Evolutionary conservation across 2,113 vertebrate species (phyloP), one percentile per base, ranked within the genome.

Genomic region (Cygnus atratus): DNA sequence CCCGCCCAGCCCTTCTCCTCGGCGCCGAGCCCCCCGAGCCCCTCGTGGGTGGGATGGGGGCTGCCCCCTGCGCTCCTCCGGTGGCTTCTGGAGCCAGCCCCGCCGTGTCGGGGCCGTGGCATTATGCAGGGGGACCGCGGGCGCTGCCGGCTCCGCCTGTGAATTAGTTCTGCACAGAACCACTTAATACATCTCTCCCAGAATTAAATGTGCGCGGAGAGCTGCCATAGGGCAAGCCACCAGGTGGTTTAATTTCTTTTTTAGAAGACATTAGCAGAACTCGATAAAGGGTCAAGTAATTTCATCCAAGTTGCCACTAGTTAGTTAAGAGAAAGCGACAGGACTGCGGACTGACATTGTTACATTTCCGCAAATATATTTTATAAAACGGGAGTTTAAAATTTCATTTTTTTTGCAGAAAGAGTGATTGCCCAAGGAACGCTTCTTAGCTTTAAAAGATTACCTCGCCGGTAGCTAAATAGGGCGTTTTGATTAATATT

Each of bases 251-350:
- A 98, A 98, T 98, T 98, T 98, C 98, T 98, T 98, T 97, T 98
- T 98, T 98, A 97, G 98, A 98, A 98, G 97, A 97, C 98, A 98
- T 98, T 98, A 99, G 98, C 97, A 98, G 98, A 98, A 98, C 98
- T 98, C 98, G 98, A 99, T 98, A 98, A 98, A 98, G 98, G 98
- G 98, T 98, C 98, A 98, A 98, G 98, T 98, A 98, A 99, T 98
- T 98, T 98, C 98, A 99, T 98, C 98, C 98, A 98, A 98, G 97
- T 98, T 98, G 98, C 98, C 97, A 97, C 97, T 96, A 98, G 98
- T 98, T 98, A 98, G 98, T 98, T 98, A 98, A 98, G 97, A 96
- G 98, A 96, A 97, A 97, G 98, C 95, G 98, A 98, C 97, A 97
- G 96, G 97, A 97, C 98, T 96, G 93, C 95, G 96, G 97, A 95